Conservation (phyloP, 2,888 invertebrate genomes). For the Cyclophora punctaria region DNA sequence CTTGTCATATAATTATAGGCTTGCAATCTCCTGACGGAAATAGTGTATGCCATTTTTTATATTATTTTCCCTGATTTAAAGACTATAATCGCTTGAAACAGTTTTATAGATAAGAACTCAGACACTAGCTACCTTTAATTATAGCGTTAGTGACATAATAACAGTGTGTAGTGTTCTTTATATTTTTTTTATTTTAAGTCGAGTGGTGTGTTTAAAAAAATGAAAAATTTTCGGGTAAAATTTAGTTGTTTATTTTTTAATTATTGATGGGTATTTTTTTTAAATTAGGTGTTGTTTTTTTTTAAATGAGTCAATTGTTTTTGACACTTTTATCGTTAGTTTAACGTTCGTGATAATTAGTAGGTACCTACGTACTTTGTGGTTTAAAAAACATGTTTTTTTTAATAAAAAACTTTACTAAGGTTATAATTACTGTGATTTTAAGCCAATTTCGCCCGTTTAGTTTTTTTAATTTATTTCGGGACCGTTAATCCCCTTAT, state of each 20-base stretch:
- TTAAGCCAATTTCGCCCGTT: no score
- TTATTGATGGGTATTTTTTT: background rate
- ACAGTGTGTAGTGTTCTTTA: slow-evolving; percentile 30
- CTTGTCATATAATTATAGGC: background rate
- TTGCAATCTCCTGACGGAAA: background rate
- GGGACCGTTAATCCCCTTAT: no score
- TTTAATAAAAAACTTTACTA: no score
- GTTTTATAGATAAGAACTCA: slow-evolving; percentile 41
- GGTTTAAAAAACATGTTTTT: no score
- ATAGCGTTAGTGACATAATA: slow-evolving; percentile 53
- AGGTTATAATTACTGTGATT: no score
- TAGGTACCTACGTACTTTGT: no score
- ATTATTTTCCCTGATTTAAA: slow-evolving; percentile 24
- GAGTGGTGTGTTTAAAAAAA: background rate
- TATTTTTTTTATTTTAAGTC: slow-evolving; percentile 26
- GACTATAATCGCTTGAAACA: slow-evolving; percentile 26
- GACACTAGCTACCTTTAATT: slow-evolving; percentile 41
- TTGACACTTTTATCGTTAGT: background rate
- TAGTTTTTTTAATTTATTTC: no score
- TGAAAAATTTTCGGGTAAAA: background rate
- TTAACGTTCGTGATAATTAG: no score
- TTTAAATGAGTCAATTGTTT: background rate
- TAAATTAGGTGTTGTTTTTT: slow-evolving; percentile 1
- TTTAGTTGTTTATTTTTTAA: slow-evolving; percentile 20
- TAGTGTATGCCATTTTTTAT: slow-evolving; percentile 17